Percentiles rank a stretch among this genome's conserved stretches.
phyloP scores from a whole-genome alignment of 2,797 vertebrate genomes.

The Hapalemur alaotrensis region DNA sequence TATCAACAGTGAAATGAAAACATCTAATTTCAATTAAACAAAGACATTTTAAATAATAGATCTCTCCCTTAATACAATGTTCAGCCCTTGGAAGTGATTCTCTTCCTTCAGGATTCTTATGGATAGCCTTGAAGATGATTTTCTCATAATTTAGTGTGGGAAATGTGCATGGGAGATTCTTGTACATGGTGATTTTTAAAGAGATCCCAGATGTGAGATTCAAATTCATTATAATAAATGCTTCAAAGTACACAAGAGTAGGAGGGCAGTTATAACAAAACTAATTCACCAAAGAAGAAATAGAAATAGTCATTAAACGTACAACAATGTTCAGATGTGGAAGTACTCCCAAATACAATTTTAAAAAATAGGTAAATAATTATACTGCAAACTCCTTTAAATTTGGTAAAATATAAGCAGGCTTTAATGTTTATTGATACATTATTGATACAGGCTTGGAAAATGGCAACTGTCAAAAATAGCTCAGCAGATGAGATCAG shows the following conservation, averaged over 20 bases:
- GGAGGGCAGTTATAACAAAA: neutral
- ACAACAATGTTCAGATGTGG: neutral
- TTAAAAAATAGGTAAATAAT: neutral
- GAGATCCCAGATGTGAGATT: neutral
- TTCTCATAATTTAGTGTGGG: neutral
- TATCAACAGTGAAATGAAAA: neutral
- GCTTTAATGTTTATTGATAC: neutral
- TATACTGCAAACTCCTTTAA: neutral
- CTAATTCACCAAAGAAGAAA: neutral
- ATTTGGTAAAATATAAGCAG: neutral
- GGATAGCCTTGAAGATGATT: neutral
- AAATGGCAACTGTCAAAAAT: neutral
- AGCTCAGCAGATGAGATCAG: neutral
- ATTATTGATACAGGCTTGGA: neutral
- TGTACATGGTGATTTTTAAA: neutral
- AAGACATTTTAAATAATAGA: neutral
- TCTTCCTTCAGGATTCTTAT: neutral
- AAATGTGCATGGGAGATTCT: neutral
- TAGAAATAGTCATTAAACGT: neutral
- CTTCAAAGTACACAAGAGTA: neutral
- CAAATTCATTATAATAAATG: neutral
- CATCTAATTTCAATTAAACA: constrained; percentile 2
- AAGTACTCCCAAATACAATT: neutral
- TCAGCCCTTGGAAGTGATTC: neutral
- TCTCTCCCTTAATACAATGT: neutral